These are phyloP conservation scores for Pogonomyrmex barbatus DNA, from an alignment of 1,140 invertebrate genomes.

Conservation along the genomic window DNA sequence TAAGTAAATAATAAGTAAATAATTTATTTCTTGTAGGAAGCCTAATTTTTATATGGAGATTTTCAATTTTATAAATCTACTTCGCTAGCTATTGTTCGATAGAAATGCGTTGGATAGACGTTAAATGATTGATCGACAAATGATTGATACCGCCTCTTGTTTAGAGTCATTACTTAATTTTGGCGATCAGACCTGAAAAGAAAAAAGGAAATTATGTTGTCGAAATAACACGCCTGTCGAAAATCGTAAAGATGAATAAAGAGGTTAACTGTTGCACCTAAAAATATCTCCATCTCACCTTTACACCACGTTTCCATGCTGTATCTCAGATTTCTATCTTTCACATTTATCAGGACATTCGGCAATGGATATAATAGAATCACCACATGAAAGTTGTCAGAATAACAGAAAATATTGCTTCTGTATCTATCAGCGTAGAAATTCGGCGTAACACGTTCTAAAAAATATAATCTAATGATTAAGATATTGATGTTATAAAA, in stretches of 20 bases:
- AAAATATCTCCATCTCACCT: conserved; percentile 54
- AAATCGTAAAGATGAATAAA: conserved; percentile 62
- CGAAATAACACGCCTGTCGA: conserved; percentile 36
- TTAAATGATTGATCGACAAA: no score
- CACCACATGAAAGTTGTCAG: neutral
- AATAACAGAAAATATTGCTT: neutral
- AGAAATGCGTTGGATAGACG: neutral
- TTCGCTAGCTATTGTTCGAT: neutral
- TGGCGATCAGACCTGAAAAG: conserved; percentile 12
- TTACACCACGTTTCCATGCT: conserved; percentile 19
- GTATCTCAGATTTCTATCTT: conserved; percentile 16
- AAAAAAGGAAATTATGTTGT: conserved; percentile 55
- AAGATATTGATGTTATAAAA: neutral
- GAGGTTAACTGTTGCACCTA: conserved; percentile 64
- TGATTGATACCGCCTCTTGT: conserved; percentile 3
- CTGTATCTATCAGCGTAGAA: neutral
- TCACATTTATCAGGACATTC: neutral
- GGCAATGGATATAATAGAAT: neutral
- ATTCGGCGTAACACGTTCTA: neutral
- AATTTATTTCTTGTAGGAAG: neutral
- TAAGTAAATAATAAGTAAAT: no score
- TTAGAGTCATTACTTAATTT: conserved; percentile 3
- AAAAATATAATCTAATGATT: neutral
- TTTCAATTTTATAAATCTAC: neutral
- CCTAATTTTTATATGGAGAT: neutral